Percentiles rank a stretch among this genome's conserved stretches.
These are phyloP conservation scores for Pheucticus melanocephalus DNA, from an alignment of 2,113 vertebrate species.

Conservation along the genomic window DNA sequence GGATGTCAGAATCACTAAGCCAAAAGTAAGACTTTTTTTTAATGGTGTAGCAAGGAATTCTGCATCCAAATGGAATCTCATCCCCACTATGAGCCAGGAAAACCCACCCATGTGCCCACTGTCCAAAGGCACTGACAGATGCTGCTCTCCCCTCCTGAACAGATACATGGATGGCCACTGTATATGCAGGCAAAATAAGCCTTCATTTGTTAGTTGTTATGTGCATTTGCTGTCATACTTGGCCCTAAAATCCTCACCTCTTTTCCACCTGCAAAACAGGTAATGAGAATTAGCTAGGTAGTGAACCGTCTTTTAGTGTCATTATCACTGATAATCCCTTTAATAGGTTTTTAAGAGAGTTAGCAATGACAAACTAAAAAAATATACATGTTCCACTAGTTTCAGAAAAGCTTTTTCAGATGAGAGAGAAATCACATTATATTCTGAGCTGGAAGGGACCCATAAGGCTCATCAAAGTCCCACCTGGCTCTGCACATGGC, in stretches of 20 bases:
- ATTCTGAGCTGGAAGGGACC: not conserved
- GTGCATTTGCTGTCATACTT: not conserved
- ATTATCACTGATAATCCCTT: not conserved
- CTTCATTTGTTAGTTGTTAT: not conserved
- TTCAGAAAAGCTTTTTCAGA: not conserved
- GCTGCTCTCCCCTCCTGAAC: not conserved
- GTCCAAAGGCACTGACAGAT: not conserved
- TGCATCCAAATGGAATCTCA: not conserved
- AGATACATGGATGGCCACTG: not conserved
- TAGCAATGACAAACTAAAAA: not conserved
- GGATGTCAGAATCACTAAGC: not conserved
- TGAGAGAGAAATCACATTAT: not conserved
- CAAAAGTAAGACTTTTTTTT: not conserved
- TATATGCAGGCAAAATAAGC: not conserved
- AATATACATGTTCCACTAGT: not conserved
- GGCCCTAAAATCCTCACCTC: not conserved
- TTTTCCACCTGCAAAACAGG: not conserved
- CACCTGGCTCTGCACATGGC: not conserved
- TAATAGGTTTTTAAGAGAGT: not conserved
- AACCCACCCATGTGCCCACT: fast-evolving
- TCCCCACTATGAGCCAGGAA: fast-evolving
- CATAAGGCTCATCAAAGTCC: not conserved
- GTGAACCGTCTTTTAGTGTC: not conserved
- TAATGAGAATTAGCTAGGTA: not conserved
- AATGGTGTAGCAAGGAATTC: not conserved